phyloP scores from a whole-genome alignment of 2,888 invertebrate genomes.

The Eucera pruinosa region DNA sequence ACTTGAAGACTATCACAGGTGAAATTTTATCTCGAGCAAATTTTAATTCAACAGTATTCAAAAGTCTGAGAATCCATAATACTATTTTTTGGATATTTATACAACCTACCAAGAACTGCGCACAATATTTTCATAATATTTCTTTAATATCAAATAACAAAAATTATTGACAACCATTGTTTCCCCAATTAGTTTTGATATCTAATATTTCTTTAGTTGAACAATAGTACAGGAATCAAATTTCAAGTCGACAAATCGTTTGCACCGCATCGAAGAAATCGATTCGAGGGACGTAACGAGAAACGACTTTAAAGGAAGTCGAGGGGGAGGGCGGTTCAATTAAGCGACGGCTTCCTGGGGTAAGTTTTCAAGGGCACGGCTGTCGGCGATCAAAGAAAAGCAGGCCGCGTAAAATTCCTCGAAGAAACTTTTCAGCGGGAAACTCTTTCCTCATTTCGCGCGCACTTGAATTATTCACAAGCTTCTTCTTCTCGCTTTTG shows the following conservation, averaged over 20 bases:
- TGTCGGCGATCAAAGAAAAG: conserved; percentile 56
- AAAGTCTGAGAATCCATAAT: too few species aligned
- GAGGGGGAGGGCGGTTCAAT: conserved; percentile 39
- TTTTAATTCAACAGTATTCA: too few species aligned
- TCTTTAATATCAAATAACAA: too few species aligned
- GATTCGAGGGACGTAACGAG: neutral
- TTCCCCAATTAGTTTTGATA: too few species aligned
- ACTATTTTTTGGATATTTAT: too few species aligned
- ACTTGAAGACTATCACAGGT: too few species aligned
- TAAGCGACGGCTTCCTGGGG: conserved; percentile 31
- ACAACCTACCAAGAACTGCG: too few species aligned
- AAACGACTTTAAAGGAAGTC: conserved; percentile 33
- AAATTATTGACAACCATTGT: too few species aligned
- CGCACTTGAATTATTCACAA: conserved; percentile 84
- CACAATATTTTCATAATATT: too few species aligned
- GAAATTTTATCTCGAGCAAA: too few species aligned
- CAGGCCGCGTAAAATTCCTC: conserved; percentile 78
- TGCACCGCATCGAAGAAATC: neutral
- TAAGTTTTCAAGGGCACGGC: conserved; percentile 55
- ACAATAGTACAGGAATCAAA: neutral
- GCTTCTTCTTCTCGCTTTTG: conserved; percentile 81
- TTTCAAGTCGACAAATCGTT: conserved; percentile 5
- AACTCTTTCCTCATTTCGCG: conserved; percentile 84
- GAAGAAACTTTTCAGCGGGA: conserved; percentile 77
- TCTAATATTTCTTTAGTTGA: too few species aligned